Base-by-base conservation (phyloP, 2,888 invertebrate genomes). In the Drosophila anomalipes region DNA sequence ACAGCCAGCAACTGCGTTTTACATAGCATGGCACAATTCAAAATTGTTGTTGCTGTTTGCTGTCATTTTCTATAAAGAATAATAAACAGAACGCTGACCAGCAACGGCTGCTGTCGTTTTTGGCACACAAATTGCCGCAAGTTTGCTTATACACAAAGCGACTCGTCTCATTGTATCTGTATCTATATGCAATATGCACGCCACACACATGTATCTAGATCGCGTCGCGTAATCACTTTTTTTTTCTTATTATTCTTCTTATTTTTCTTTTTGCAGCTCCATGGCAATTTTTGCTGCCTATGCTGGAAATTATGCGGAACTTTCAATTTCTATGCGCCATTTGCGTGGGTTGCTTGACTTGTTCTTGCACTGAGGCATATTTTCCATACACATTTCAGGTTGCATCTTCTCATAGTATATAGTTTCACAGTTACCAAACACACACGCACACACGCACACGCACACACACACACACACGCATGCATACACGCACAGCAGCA, bases 141-240 rank as follows among this genome's bases (percentile, higher is more conserved):
- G 79, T 61, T 58, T 58, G 32, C 60, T 66, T 61, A 71, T 62
- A 80, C 58, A 57, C 65, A 74, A 22, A 71, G 68, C 83, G 65
- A 63, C 57, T 60, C 79, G 71, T 49, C 60, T 39, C 72, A 63
- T 81, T 75, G 76, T 61, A 61, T 60, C 61, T 79, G 74, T 62
- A 63, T 65, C 71, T 60, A n/a, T 35, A 35, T 44, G 53, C 62
- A 66, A 6, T 35, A 14, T 58, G 60, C 64, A 53, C 51, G 47
- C 53, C 56, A 66, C 56, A 73, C n/a, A 67, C 64, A 71, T 69
- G 68, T 86, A 84, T 89, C 74, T 90, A 86, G 86, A 90, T 86
- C 89, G 81, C 79, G 73, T 83, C 79, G 89, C 86, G 79, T 90
- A 89, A 90, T 86, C 86, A 83, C 30, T 56, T 56, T 63, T 30